phyloP scores from a whole-genome alignment of 2,797 vertebrate species.

The Harpagifer antarcticus region DNA sequence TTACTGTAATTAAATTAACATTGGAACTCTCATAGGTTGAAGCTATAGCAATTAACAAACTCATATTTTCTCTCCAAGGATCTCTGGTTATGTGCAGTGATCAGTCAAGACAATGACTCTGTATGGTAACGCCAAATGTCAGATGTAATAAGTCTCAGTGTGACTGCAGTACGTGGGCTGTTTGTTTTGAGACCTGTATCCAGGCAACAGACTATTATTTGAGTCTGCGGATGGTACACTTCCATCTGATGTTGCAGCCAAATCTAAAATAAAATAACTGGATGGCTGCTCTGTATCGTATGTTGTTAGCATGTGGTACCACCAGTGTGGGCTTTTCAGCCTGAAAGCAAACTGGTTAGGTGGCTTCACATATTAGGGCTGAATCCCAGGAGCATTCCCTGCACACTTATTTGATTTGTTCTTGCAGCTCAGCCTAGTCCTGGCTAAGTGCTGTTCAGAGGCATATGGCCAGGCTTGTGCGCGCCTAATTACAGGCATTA shows the following conservation, averaged over 20 bases:
- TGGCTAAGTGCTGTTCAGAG: constrained; percentile 80
- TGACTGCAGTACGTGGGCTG: constrained; percentile 53
- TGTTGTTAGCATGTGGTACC: constrained; percentile 8
- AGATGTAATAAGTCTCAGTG: constrained; percentile 71
- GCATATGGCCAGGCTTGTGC: constrained; percentile 88
- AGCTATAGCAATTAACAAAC: constrained; percentile 9
- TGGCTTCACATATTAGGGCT: constrained; percentile 38
- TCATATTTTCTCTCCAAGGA: not conserved
- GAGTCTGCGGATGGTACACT: constrained; percentile 45
- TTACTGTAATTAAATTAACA: not conserved
- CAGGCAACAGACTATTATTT: constrained; percentile 72
- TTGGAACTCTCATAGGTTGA: not conserved
- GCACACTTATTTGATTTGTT: constrained; percentile 77
- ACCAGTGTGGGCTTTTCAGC: constrained; percentile 1
- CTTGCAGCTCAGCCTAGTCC: constrained; percentile 65
- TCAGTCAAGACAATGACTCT: constrained; percentile 46
- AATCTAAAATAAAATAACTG: constrained; percentile 44
- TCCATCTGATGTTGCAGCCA: constrained; percentile 43
- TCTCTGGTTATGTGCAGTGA: not conserved
- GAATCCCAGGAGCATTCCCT: constrained; percentile 66
- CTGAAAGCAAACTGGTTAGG: constrained; percentile 36
- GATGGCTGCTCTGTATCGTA: not conserved
- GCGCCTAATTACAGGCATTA: constrained; percentile 94
- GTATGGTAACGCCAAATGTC: constrained; percentile 68
- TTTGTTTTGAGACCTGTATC: constrained; percentile 65